A percentile compares a stretch with the other conserved stretches of the same genome.
These are phyloP conservation scores for Phodopus roborovskii DNA, from an alignment of 2,113 vertebrate species.

Conservation along the genomic window DNA sequence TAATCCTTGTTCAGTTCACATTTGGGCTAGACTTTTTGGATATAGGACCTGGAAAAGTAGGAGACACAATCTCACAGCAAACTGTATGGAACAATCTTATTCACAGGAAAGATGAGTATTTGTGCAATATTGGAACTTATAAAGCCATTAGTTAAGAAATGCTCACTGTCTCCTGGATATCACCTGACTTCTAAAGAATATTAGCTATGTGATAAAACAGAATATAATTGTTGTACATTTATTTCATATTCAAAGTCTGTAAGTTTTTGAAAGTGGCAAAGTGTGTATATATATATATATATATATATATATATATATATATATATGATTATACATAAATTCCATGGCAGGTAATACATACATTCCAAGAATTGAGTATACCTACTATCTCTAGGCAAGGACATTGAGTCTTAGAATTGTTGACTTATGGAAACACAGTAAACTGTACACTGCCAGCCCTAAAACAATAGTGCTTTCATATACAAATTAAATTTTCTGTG, in stretches of 20 bases:
- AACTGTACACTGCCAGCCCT: not conserved
- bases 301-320: too few species aligned
- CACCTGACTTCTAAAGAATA: not conserved
- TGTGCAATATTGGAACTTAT: not conserved
- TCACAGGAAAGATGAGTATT: not conserved
- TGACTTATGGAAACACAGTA: not conserved
- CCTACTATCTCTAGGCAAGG: not conserved
- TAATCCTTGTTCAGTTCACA: not conserved
- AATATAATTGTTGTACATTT: not conserved
- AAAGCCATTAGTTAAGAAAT: constrained; percentile 33
- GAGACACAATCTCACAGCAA: not conserved
- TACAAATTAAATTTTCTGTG: not conserved
- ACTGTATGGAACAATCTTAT: not conserved
- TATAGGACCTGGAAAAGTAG: not conserved
- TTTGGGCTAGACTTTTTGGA: not conserved
- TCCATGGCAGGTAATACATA: not conserved
- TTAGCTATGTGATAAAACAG: not conserved
- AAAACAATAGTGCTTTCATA: not conserved
- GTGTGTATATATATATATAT: too few species aligned
- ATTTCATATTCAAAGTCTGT: not conserved
- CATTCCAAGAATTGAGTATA: not conserved
- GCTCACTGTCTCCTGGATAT: not conserved
- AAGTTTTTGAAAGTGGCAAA: too few species aligned
- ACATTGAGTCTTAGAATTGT: not conserved
- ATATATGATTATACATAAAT: not conserved